Evolutionary conservation across 1,140 invertebrate genomes (phyloP).

Genomic region (Sitophilus oryzae): DNA sequence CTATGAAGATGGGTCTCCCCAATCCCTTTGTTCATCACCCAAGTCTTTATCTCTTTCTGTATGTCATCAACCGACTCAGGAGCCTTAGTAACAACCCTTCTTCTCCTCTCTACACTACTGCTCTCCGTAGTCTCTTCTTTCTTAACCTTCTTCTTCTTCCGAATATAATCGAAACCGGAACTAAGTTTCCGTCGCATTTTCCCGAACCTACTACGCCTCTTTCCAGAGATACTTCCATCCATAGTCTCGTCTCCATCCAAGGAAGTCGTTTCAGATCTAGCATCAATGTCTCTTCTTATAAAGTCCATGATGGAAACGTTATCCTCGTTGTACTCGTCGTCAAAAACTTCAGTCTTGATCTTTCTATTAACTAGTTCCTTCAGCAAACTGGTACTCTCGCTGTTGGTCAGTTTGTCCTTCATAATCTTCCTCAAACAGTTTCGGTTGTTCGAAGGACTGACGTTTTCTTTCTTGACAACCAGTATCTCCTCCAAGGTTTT

Average conservation of each 20-base stretch:
- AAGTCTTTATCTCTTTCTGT: constrained; percentile 77
- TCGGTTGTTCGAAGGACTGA: constrained; percentile 6
- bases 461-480: constrained; percentile 27
- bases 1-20: constrained; percentile 88
- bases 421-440: neutral
- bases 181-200: constrained; percentile 57
- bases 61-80: constrained; percentile 69
- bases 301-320: constrained; percentile 21
- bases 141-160: constrained; percentile 72
- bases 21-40: constrained; percentile 89
- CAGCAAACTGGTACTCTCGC: constrained; percentile 23
- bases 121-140: constrained; percentile 48
- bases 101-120: constrained; percentile 32
- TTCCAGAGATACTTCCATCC: constrained; percentile 38
- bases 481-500: constrained; percentile 27
- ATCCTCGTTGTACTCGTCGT: constrained; percentile 35
- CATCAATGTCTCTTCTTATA: constrained; percentile 27
- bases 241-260: constrained; percentile 35
- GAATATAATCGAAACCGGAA: constrained; percentile 81
- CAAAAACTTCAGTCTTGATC: constrained; percentile 26
- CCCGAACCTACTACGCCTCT: constrained; percentile 49
- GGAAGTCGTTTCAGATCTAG: constrained; percentile 38
- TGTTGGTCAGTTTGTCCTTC: neutral
- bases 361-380: constrained; percentile 28
- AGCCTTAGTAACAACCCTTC: constrained; percentile 45